These are phyloP conservation scores for Orthosia gracilis DNA, from an alignment of 2,888 invertebrate genomes.

Conservation along the genomic window DNA sequence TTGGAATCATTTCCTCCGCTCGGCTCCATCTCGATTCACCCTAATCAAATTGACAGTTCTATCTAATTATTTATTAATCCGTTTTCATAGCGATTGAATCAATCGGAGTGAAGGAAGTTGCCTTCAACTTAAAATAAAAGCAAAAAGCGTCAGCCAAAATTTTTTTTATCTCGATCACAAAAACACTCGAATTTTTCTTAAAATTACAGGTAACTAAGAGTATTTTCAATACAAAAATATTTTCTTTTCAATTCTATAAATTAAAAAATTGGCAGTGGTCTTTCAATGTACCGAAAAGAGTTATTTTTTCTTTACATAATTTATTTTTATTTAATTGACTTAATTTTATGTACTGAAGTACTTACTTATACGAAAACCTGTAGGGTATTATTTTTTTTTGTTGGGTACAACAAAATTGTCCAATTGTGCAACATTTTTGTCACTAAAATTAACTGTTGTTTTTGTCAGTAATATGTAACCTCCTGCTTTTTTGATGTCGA, in stretches of 20 bases:
- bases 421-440: constrained; percentile 5
- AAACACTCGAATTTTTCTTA: constrained; percentile 54
- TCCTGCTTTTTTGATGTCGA: neutral
- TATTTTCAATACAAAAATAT: constrained; percentile 65
- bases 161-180: constrained; percentile 43
- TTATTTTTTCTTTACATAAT: constrained; percentile 54
- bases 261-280: constrained; percentile 77
- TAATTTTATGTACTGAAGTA: constrained; percentile 54
- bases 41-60: too few species aligned
- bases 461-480: neutral
- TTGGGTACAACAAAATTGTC: constrained; percentile 32
- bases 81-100: too few species aligned
- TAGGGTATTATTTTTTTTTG: constrained; percentile 65
- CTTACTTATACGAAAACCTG: constrained; percentile 77
- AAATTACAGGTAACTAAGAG: constrained; percentile 80
- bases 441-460: neutral
- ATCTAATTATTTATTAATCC: too few species aligned
- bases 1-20: too few species aligned
- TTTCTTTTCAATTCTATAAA: constrained; percentile 64
- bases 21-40: too few species aligned
- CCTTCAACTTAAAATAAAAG: too few species aligned
- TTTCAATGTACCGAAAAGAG: constrained; percentile 45
- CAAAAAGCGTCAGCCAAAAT: neutral
- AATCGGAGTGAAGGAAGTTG: too few species aligned
- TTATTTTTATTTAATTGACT: constrained; percentile 59